Evolutionary conservation across 1,140 invertebrate species (phyloP).

Genomic region (Drosophila ficusphila): DNA sequence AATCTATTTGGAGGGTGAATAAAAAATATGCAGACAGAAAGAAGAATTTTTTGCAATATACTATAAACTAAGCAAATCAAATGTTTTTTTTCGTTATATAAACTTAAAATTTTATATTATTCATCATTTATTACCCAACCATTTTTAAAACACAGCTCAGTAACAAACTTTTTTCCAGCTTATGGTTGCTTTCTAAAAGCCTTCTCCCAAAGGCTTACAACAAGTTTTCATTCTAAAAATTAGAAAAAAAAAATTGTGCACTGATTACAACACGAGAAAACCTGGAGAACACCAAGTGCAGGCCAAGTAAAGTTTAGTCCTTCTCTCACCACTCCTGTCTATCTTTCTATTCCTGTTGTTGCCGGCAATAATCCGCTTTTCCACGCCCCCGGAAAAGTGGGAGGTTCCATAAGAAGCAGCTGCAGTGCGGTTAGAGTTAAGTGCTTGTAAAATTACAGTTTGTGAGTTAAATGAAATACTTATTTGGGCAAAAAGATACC

Average conservation of each 20-base stretch:
- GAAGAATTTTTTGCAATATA: no score
- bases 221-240: slow-evolving; percentile 26
- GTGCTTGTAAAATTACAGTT: not conserved
- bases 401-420: not conserved
- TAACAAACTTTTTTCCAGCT: no score
- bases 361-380: slow-evolving; percentile 69
- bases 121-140: no score
- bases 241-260: slow-evolving; percentile 47
- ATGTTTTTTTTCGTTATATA: no score
- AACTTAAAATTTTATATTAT: no score
- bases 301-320: slow-evolving; percentile 58
- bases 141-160: slow-evolving; percentile 1
- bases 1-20: slow-evolving; percentile 20
- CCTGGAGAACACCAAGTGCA: slow-evolving; percentile 48
- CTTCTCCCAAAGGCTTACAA: not conserved
- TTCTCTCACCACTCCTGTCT: not conserved
- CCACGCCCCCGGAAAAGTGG: slow-evolving; percentile 37
- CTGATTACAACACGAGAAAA: slow-evolving; percentile 8
- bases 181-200: not conserved
- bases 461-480: no score
- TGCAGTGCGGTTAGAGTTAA: slow-evolving; percentile 40
- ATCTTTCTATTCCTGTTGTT: slow-evolving; percentile 13
- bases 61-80: no score
- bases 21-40: not conserved
- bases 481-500: no score